Conservation (phyloP, 2,113 vertebrate species). For the Tamias sibiricus region DNA sequence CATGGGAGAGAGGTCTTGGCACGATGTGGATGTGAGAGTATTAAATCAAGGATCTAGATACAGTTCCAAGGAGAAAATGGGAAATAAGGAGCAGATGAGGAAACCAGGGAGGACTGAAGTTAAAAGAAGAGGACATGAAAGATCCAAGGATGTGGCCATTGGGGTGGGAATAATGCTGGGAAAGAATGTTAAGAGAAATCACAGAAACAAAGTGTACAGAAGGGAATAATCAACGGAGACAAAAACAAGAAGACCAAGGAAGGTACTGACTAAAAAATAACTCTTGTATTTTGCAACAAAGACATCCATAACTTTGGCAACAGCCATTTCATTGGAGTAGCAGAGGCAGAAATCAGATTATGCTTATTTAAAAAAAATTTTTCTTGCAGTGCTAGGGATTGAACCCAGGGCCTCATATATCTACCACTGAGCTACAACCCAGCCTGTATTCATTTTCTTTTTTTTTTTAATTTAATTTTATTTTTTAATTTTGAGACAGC, state of each 20-base stretch:
- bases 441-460: neutral
- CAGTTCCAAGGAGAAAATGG: neutral
- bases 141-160: neutral
- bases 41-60: neutral
- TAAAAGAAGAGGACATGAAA: neutral
- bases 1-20: neutral
- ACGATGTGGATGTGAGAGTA: neutral
- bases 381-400: neutral
- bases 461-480: neutral
- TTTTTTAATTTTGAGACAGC: neutral
- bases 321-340: neutral
- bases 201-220: neutral
- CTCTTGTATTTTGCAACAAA: neutral
- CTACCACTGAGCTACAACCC: neutral
- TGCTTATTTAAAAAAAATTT: too few species aligned
- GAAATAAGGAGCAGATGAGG: neutral
- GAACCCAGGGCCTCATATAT: neutral
- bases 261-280: neutral
- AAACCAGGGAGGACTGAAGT: neutral
- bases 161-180: neutral
- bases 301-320: neutral
- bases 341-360: neutral
- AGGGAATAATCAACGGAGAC: neutral
- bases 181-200: neutral
- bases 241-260: neutral